Conservation (phyloP, 2,113 vertebrate genomes). For the Nyctereutes procyonoides region DNA sequence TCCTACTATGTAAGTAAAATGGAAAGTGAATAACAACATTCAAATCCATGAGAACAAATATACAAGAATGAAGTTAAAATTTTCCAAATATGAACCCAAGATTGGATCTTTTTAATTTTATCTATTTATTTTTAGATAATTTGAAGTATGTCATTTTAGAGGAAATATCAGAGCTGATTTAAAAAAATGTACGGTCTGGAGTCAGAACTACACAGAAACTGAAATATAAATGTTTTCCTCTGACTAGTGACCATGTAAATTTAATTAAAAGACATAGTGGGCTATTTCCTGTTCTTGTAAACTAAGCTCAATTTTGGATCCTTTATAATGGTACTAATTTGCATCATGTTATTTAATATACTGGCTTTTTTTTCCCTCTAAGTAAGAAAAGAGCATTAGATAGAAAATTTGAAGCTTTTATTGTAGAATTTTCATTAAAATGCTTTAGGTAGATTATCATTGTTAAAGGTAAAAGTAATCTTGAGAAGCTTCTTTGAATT, state of each 20-base stretch:
- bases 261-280: not conserved
- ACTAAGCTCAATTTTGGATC: not conserved
- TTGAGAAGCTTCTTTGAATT: conserved; percentile 45
- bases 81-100: not conserved
- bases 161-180: not conserved
- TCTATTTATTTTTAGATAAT: not conserved
- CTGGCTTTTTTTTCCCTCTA: not conserved
- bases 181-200: not conserved
- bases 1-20: not conserved
- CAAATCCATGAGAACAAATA: not conserved
- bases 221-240: conserved; percentile 2
- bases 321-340: conserved; percentile 31
- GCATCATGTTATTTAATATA: not conserved
- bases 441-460: not conserved
- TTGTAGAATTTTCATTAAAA: not conserved
- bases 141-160: not conserved
- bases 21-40: conserved; percentile 24
- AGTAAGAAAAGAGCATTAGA: not conserved
- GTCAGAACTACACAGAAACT: not conserved
- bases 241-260: not conserved
- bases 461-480: not conserved
- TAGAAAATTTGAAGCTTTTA: not conserved
- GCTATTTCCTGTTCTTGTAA: conserved; percentile 18
- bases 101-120: not conserved
- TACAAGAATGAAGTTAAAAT: not conserved